A percentile compares a stretch with the other conserved stretches of the same genome.
phyloP scores from a whole-genome alignment of 2,888 invertebrate genomes.

The Agrochola litura region DNA sequence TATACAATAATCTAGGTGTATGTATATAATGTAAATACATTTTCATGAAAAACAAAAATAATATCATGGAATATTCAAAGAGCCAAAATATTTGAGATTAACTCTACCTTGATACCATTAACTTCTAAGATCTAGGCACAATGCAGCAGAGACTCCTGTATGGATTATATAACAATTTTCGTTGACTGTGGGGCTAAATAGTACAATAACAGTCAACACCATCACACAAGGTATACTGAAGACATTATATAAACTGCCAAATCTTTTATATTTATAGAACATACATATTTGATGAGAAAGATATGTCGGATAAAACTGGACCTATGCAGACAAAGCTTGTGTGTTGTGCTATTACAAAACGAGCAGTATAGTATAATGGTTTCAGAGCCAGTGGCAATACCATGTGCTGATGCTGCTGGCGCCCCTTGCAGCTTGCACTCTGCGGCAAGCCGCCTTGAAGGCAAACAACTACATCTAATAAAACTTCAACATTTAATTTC shows the following conservation, averaged over 20 bases:
- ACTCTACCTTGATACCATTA: constrained; percentile 90
- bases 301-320: constrained; percentile 69
- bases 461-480: constrained; percentile 89
- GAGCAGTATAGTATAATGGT: constrained; percentile 80
- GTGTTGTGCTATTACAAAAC: constrained; percentile 57
- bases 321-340: constrained; percentile 68
- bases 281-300: constrained; percentile 67
- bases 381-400: constrained; percentile 75
- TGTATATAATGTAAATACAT: constrained; percentile 91
- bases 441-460: constrained; percentile 83
- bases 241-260: constrained; percentile 80
- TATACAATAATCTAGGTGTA: constrained; percentile 90
- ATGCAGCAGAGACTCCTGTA: constrained; percentile 91
- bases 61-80: constrained; percentile 91
- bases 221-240: constrained; percentile 82
- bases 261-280: constrained; percentile 63
- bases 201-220: constrained; percentile 83
- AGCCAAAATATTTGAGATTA: constrained; percentile 91
- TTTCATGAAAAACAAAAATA: constrained; percentile 90
- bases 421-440: constrained; percentile 82
- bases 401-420: constrained; percentile 79
- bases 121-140: constrained; percentile 91
- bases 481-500: constrained; percentile 83
- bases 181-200: constrained; percentile 89
- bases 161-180: constrained; percentile 90